Conservation (phyloP, 1,140 invertebrate species). For the Microplitis mediator region DNA sequence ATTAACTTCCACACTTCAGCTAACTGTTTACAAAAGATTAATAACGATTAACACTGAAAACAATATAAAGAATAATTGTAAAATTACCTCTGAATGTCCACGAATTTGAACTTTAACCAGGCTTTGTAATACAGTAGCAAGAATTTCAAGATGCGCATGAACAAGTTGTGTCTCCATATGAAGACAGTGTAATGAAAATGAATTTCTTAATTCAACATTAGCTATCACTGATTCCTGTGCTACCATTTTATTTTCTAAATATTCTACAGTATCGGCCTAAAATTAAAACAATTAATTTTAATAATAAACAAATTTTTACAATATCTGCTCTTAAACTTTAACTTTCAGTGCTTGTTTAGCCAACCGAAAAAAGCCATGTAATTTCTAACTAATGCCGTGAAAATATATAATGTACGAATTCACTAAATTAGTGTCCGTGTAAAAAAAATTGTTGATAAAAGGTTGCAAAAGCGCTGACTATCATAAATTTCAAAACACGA, state of each 20-base stretch:
- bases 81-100: slow-evolving; percentile 68
- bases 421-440: no score
- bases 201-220: slow-evolving; percentile 73
- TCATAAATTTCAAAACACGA: no score
- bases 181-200: slow-evolving; percentile 74
- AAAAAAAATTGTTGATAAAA: no score
- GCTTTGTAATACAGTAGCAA: slow-evolving; percentile 68
- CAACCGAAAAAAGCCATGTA: no score
- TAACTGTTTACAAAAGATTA: slow-evolving; percentile 52
- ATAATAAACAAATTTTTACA: background rate
- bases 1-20: slow-evolving; percentile 67
- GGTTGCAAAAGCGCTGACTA: no score
- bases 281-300: slow-evolving; percentile 5
- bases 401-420: no score
- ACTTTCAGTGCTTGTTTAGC: no score
- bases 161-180: slow-evolving; percentile 77
- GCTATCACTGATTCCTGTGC: slow-evolving; percentile 74
- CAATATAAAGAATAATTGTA: background rate
- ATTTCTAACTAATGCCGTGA: no score
- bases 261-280: slow-evolving; percentile 71
- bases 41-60: slow-evolving; percentile 3
- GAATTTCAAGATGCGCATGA: slow-evolving; percentile 71
- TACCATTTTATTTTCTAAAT: slow-evolving; percentile 72
- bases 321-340: no score
- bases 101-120: slow-evolving; percentile 68